phyloP scores from a whole-genome alignment of 2,888 invertebrate species.

The Rhingia rostrata region DNA sequence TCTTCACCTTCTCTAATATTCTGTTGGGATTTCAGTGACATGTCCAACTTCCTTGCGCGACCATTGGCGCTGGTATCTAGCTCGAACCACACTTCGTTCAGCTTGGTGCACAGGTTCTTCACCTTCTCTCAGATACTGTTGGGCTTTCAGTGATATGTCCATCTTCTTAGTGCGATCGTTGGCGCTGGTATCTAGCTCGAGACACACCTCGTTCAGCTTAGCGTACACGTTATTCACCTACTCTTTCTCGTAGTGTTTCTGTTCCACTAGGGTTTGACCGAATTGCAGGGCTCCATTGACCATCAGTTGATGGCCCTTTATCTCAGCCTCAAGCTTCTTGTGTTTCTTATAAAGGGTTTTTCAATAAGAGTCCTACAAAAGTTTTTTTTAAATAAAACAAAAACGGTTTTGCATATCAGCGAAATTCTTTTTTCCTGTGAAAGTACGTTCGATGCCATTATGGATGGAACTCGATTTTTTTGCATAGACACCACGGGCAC shows the following conservation, averaged over 20 bases:
- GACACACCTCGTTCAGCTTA: slow-evolving; percentile 89
- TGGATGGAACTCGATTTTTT: too few relatives aligned
- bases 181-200: slow-evolving; percentile 88
- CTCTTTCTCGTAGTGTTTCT: slow-evolving; percentile 91
- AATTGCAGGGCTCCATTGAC: slow-evolving; percentile 92
- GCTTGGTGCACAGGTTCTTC: slow-evolving; percentile 88
- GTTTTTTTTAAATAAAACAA: too few relatives aligned
- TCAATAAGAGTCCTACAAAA: too few relatives aligned
- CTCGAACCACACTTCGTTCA: slow-evolving; percentile 89
- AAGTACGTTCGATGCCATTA: too few relatives aligned
- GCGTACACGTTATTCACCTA: slow-evolving; percentile 91
- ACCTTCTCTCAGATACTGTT: slow-evolving; percentile 96
- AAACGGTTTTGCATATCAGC: too few relatives aligned
- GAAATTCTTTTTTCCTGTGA: too few relatives aligned
- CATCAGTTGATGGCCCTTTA: slow-evolving; percentile 92
- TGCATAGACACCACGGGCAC: too few relatives aligned
- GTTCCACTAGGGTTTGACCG: slow-evolving; percentile 89
- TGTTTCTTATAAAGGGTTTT: slow-evolving; percentile 99
- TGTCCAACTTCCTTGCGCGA: slow-evolving; percentile 90
- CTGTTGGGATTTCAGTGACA: slow-evolving; percentile 94
- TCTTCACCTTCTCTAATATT: too few relatives aligned
- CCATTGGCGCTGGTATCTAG: slow-evolving; percentile 88
- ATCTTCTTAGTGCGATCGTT: slow-evolving; percentile 89
- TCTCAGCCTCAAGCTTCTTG: slow-evolving; percentile 95
- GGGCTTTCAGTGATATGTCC: slow-evolving; percentile 93